These are phyloP conservation scores for Syrrhaptes paradoxus DNA, from an alignment of 2,113 vertebrate species.

Conservation along the genomic window DNA sequence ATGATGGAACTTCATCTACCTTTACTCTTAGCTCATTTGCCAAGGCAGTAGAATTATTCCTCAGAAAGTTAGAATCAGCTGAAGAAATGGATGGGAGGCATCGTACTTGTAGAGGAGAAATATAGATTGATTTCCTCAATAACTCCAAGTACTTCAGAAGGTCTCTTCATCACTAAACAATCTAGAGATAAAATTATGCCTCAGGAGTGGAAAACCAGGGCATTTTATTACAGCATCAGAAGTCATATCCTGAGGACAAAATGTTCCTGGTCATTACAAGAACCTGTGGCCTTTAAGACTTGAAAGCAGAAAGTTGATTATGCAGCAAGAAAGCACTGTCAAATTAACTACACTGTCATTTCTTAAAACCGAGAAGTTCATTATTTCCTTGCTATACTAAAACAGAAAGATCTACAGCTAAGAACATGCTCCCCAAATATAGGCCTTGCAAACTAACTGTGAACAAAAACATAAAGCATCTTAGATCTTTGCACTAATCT, in stretches of 20 bases:
- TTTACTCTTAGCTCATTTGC: not conserved
- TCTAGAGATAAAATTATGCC: not conserved
- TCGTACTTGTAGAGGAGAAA: not conserved
- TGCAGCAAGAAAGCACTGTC: not conserved
- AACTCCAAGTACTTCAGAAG: not conserved
- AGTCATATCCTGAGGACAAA: not conserved
- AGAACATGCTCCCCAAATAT: accelerated
- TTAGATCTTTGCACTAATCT: not conserved
- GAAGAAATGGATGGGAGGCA: not conserved
- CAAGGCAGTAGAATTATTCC: not conserved
- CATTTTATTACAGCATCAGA: not conserved
- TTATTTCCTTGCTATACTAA: not conserved
- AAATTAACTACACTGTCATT: not conserved
- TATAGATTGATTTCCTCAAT: not conserved
- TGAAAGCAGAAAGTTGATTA: not conserved
- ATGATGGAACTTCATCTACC: not conserved
- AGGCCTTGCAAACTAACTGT: not conserved
- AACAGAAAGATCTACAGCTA: not conserved
- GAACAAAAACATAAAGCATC: not conserved
- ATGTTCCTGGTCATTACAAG: not conserved
- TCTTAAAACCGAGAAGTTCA: not conserved
- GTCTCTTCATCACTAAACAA: not conserved
- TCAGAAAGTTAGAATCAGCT: not conserved
- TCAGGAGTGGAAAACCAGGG: not conserved
- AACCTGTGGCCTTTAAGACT: not conserved